Conservation (phyloP, 2,888 invertebrate genomes). For the Thymelicus acteon region DNA sequence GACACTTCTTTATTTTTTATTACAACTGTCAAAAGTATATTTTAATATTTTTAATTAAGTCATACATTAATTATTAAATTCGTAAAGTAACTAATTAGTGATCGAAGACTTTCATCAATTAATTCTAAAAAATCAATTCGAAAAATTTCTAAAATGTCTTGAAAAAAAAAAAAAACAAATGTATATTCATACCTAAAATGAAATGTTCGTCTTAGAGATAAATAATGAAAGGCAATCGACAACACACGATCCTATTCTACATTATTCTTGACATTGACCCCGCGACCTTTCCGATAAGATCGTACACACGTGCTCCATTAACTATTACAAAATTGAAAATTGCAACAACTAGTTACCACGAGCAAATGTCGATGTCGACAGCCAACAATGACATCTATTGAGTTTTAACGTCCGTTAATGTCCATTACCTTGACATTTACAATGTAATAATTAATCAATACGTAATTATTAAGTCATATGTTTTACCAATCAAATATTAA, state of each 20-base stretch:
- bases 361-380: constrained; percentile 12
- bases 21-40: too few relatives aligned
- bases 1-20: too few relatives aligned
- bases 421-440: neutral
- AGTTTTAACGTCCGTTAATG: constrained; percentile 12
- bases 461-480: neutral
- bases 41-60: too few relatives aligned
- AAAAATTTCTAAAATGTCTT: too few relatives aligned
- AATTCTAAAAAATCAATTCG: too few relatives aligned
- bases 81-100: too few relatives aligned
- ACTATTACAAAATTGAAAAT: constrained; percentile 28
- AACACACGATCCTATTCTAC: constrained; percentile 46
- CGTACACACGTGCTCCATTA: constrained; percentile 19
- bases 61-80: too few relatives aligned
- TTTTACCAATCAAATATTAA: neutral
- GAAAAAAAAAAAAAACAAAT: too few relatives aligned
- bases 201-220: neutral
- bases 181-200: too few relatives aligned
- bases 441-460: neutral
- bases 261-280: constrained; percentile 29
- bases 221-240: constrained; percentile 50
- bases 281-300: constrained; percentile 20
- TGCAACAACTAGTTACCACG: constrained; percentile 7
- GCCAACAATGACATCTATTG: constrained; percentile 13
- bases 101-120: too few relatives aligned